Base-by-base conservation (phyloP, 1,140 invertebrate genomes). In the Rhopalosiphum maidis region DNA sequence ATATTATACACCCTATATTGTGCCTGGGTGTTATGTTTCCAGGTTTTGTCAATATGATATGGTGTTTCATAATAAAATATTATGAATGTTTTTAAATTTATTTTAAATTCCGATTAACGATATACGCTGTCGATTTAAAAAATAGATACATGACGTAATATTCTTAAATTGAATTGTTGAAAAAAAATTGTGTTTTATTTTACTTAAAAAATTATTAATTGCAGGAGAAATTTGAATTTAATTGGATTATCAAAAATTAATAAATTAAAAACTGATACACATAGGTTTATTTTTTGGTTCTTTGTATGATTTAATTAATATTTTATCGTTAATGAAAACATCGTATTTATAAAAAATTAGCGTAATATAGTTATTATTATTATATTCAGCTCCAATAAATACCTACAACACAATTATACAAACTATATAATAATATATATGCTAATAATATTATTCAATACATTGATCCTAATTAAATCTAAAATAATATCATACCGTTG, bases 401-500 rank as follows among this genome's bases (percentile, higher is more conserved):
- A 41, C 35, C 83, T 85, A 85, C 83, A 41, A 85, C 30, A 48
- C 46, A 48, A 48, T n/a, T 88, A 88, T 46, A 41, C 23, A 85
- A 25, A 51, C 86, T 48, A 88, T 88, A 35, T 46, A 88, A 86
- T 85, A 88, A 46, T 43, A 30, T 41, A 41, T 87, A 89, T 54
- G n/a, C 48, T 89, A 89, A 89, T 54, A 54, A 89, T 37, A 35
- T 54, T 37, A 37, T 88, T 48, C n/a, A 85, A 46, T 46, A 87
- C 43, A 54, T 21, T 23, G 87, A 89, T 37, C 87, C n/a, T 89
- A 89, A 89, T 89, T 25, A 89, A 89, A 54, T 89, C 88, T 89
- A 89, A 89, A 89, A 55, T 30, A 55, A 55, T 89, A 55, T 89
- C 88, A 54, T 55, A 89, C n/a, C 48, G 15, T 9, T 89, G 35